These are phyloP conservation scores for Microctonus aethiopoides DNA, from an alignment of 2,888 invertebrate species.

Conservation along the genomic window DNA sequence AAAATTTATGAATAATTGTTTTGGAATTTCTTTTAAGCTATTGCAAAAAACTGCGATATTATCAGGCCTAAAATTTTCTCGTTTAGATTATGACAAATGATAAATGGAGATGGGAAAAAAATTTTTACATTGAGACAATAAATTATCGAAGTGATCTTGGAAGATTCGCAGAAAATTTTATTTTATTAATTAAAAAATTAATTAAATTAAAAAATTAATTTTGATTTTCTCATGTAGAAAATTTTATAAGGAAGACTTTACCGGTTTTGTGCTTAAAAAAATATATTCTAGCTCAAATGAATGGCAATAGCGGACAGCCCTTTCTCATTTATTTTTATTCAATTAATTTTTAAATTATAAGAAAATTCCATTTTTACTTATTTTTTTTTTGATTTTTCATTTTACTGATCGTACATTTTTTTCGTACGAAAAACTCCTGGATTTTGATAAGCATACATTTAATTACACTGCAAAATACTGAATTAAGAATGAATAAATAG, in stretches of 20 bases:
- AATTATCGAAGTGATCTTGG: no score
- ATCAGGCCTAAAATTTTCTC: background rate
- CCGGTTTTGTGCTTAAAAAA: background rate
- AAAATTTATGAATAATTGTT: background rate
- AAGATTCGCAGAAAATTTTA: no score
- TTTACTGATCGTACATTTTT: constrained; percentile 33
- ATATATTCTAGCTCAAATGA: background rate
- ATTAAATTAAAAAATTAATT: no score
- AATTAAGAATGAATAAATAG: constrained; percentile 28
- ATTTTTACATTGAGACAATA: no score
- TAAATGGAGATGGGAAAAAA: no score
- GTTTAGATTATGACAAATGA: no score
- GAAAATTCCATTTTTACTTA: background rate
- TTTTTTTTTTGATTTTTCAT: constrained; percentile 20
- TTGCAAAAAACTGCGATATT: background rate
- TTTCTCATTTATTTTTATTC: constrained; percentile 9
- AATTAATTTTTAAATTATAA: background rate
- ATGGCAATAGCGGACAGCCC: constrained; percentile 26
- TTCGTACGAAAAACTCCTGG: constrained; percentile 40
- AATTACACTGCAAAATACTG: constrained; percentile 41
- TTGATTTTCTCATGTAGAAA: background rate
- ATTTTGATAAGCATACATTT: constrained; percentile 38
- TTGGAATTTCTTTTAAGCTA: background rate
- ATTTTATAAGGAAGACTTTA: background rate
- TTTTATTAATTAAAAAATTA: no score